phyloP scores from a whole-genome alignment of 2,113 vertebrate species.

The Oceanodroma tethys region DNA sequence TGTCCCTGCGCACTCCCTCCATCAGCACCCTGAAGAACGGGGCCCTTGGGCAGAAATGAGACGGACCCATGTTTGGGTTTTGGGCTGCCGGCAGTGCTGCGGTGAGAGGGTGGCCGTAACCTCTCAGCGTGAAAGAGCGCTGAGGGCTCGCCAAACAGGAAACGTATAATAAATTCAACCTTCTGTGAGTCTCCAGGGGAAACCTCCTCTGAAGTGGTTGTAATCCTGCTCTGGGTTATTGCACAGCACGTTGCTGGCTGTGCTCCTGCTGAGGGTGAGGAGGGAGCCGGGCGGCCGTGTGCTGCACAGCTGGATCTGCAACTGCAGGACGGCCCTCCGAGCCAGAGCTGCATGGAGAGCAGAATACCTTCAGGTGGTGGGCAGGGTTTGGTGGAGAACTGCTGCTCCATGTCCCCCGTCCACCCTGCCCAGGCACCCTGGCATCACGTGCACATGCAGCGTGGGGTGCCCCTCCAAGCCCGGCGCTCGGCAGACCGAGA shows the following conservation, averaged over 20 bases:
- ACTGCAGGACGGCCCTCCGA: fast-evolving
- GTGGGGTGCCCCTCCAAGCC: neutral
- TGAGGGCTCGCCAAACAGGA: fast-evolving
- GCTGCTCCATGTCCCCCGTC: neutral
- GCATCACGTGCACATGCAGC: fast-evolving
- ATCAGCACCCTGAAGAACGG: neutral
- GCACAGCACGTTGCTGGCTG: fast-evolving
- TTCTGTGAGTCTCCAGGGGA: neutral
- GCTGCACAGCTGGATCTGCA: neutral
- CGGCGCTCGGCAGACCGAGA: neutral
- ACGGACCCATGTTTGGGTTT: neutral
- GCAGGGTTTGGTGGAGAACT: neutral
- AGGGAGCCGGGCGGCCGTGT: fast-evolving
- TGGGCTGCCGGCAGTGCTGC: fast-evolving
- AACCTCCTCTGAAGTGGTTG: neutral
- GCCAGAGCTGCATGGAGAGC: neutral
- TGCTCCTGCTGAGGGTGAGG: neutral
- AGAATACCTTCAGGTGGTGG: neutral
- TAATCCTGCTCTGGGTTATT: neutral
- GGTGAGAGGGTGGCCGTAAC: neutral
- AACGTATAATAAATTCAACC: neutral
- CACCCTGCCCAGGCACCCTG: neutral
- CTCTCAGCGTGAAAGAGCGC: fast-evolving
- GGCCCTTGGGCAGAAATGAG: neutral
- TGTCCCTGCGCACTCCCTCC: neutral